Evolutionary conservation across 1,140 invertebrate genomes (phyloP), one percentile per base, ranked within the genome.

Genomic region (Tetraneura akinire): DNA sequence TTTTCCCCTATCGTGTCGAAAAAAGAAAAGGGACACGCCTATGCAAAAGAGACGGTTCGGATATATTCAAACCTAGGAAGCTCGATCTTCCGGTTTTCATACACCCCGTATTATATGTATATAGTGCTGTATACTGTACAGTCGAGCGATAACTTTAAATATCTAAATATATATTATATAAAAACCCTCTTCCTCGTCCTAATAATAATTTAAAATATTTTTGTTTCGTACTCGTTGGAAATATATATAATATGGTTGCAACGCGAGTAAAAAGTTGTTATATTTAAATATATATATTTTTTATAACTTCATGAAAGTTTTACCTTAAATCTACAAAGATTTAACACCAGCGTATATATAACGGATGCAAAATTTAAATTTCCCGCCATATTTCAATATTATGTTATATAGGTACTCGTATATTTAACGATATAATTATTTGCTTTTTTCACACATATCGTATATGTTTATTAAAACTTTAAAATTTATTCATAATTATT

Each of bases 41-140:
- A 76, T 76, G 73, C 53, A 76, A 47, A 76, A 78, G 53, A 78
- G 55, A 78, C 45, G 21, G 55, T 45, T 78, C 73, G 51, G 14
- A 78, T 78, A 62, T 57, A 74, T 74, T 55, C 49, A 60, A 57
- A 78, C 55, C 55, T 78, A 47, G 74, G 74, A 78, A 78, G 74
- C 23, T 60, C 74, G n/a, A 42, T n/a, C 74, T 60, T 78, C 74
- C 74, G 37, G 74, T 78, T 62, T 78, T 16, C 74, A 76, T 37
- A 37, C 32, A 3, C 32, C n/a, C n/a, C 18, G 37, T 60, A 60
- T 60, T 26, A 55, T 55, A 55, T 55, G 21, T 23, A 55, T 55
- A 55, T n/a, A n/a, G n/a, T n/a, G n/a, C n/a, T n/a, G n/a, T 60
- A 60, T 53, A 74, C 51, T 32, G 51, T 11, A 42, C 37, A 55